Base-by-base conservation (phyloP, 2,888 invertebrate genomes). In the Pterobdella sp. region DNA sequence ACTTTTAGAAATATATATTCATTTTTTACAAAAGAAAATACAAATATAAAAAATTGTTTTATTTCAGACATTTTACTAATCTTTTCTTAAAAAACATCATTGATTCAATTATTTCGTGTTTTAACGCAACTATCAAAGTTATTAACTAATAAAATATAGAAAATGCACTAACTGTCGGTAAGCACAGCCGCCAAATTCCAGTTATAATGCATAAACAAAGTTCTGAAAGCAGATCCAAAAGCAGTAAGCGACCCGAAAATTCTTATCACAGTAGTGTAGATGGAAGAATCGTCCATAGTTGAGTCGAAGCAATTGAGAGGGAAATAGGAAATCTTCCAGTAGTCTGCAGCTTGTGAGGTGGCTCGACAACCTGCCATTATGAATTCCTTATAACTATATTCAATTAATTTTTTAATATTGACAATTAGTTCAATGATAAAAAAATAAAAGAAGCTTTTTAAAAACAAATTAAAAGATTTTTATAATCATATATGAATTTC, bases 281-380 rank as follows among this genome's bases (percentile, higher is more conserved):
- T 35, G 29, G 32, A 2, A 1, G 71, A 60, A 63, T 63, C 37
- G 32, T 71, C 71, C 36, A 71, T 1, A 1, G 63, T 71, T n/a
- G 71, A 71, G 36, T 71, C 71, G 63, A 71, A 71, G 32, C 71
- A 71, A 52, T 71, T 56, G 52, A 63, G 63, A 60, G 71, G 71
- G 35, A 71, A 71, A 29, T 71, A 71, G n/a, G 71, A 36, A 14
- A 71, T 29, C 35, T 71, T 37, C 71, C 71, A 71, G 34, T 71
- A 71, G 32, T 56, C n/a, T 22, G 71, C 71, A 10, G 56, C 37
- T 34, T 71, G 71, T 31, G 71, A 32, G 10, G 63, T 35, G 2
- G 71, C 60, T n/a, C 34, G 56, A 36, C 71, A 71, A n/a, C 36
- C 71, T 71, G n/a, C n/a, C n/a, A n/a, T n/a, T n/a, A n/a, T n/a